phyloP scores from a whole-genome alignment of 2,113 vertebrate species.

The human region GRCh38 chr14:66018001-66018500 shows the following conservation, averaged over 20 bases:
- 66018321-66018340: conserved; percentile 62
- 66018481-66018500: background rate
- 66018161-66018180: conserved; percentile 39
- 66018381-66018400: conserved; percentile 31
- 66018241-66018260: conserved; percentile 69
- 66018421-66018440: background rate
- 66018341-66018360: conserved; percentile 61
- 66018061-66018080: conserved; percentile 52
- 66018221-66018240: conserved; percentile 64
- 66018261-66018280: conserved; percentile 44
- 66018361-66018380: conserved; percentile 39
- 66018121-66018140: conserved; percentile 59
- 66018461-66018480: background rate
- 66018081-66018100: conserved; percentile 61
- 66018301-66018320: conserved; percentile 68
- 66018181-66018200: conserved; percentile 62
- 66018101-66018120: conserved; percentile 62
- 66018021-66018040: conserved; percentile 35
- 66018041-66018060: conserved; percentile 5
- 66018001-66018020: background rate
- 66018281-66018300: conserved; percentile 65
- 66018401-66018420: background rate
- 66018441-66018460: background rate
- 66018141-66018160: conserved; percentile 57
- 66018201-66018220: conserved; percentile 42